Evolutionary conservation across 2,888 invertebrate genomes (phyloP), one percentile per base, ranked within the genome.

Genomic region (Drosophila mettleri): DNA sequence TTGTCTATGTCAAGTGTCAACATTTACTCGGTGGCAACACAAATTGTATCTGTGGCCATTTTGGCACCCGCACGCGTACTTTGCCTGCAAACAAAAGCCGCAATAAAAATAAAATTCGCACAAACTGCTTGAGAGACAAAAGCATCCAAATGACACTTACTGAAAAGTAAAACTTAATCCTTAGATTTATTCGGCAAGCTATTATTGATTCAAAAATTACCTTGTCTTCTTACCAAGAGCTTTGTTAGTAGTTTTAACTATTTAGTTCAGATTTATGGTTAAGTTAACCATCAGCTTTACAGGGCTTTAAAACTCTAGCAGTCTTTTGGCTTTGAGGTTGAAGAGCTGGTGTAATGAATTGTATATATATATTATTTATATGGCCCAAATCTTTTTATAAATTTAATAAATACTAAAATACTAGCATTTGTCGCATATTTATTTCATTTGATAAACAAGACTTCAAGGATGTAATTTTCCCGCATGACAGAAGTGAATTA

Each of bases 1-100:
- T 79, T 76, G 82, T 89, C 78, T 76, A 70, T 86, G 83, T 79
- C 85, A 88, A 85, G 78, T 79, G 80, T 85, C 75, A 88, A 86
- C 89, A 86, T 86, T 89, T 85, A 87, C 85, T 86, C 66, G 83
- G 65, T 82, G 89, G 83, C 74, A 87, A 80, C 85, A 86, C 89
- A 86, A 86, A 86, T 86, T 89, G 85, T 89, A 75, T 86, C 80
- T 89, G 80, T 69, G 86, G 72, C 78, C 83, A 78, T 87, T 82
- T 87, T 61, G 59, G 45, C 68, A 67, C 58, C 61, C 69, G 60
- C 62, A 49, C 36, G 45, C 60, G 64, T 39, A 41, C 69, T 49
- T 48, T 49, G 36, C n/a, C 31, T 18, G n/a, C 59, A 61, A 59
- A 70, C 38, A 57, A 55, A 33, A 24, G n/a, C 20, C 22, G 20